These are phyloP conservation scores for Pimpla rufipes DNA, from an alignment of 2,888 invertebrate genomes.

Conservation along the genomic window DNA sequence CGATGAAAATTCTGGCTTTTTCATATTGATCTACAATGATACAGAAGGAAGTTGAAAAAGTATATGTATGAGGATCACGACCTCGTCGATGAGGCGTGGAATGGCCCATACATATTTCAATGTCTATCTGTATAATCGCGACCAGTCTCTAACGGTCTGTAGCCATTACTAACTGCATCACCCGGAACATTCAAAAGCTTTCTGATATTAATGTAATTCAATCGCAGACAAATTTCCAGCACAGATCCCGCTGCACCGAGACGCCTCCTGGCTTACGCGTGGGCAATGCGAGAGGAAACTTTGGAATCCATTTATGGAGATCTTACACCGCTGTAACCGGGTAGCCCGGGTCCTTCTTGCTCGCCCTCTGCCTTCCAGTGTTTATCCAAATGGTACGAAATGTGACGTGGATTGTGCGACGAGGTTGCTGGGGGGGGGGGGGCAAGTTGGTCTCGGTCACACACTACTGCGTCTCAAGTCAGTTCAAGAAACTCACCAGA, in stretches of 20 bases:
- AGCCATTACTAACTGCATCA: not conserved
- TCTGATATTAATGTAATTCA: not conserved
- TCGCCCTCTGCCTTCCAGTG: not conserved
- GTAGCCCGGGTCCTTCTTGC: not conserved
- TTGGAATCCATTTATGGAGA: not conserved
- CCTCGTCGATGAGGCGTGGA: too few species aligned
- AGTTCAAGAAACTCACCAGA: not conserved
- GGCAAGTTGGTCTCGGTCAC: not conserved
- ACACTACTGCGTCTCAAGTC: not conserved
- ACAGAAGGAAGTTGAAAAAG: too few species aligned
- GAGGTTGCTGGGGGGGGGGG: conserved; percentile 2
- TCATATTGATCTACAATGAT: too few species aligned
- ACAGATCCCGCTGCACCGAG: not conserved
- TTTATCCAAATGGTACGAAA: not conserved
- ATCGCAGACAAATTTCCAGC: conserved; percentile 9
- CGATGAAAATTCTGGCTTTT: too few species aligned
- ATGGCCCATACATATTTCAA: too few species aligned
- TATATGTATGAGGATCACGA: too few species aligned
- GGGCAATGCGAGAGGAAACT: not conserved
- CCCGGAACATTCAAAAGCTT: not conserved
- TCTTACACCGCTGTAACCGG: not conserved
- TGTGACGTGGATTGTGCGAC: not conserved
- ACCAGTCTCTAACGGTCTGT: not conserved
- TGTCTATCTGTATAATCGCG: too few species aligned
- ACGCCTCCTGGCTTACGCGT: not conserved